Evolutionary conservation across 2,797 vertebrate genomes (phyloP).

Genomic region (Malacoraja senta): DNA sequence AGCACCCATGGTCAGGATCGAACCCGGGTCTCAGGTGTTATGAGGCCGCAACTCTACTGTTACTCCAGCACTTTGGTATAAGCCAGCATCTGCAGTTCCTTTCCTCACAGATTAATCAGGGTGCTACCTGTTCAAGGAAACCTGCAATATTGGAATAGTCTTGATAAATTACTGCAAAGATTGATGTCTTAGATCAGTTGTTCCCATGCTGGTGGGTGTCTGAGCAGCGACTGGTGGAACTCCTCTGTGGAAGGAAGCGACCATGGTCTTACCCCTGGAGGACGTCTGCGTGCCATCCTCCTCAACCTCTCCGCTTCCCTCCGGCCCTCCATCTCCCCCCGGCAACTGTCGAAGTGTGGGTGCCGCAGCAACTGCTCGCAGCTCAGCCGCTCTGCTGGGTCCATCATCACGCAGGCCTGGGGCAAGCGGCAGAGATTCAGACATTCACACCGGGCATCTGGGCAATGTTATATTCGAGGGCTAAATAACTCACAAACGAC

Average conservation of each 20-base stretch:
- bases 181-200: too few species aligned
- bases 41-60: too few species aligned
- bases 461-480: too few species aligned
- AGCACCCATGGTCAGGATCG: too few species aligned
- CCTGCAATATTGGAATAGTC: too few species aligned
- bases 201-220: neutral
- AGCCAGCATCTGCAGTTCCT: too few species aligned
- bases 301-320: neutral
- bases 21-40: too few species aligned
- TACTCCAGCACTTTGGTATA: too few species aligned
- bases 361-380: slow-evolving; percentile 20
- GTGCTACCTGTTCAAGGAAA: too few species aligned
- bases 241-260: neutral
- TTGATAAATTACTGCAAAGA: too few species aligned
- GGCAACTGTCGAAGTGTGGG: neutral
- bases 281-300: neutral
- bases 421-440: neutral
- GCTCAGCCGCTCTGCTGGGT: neutral
- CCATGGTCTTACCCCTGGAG: neutral
- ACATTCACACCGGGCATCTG: neutral
- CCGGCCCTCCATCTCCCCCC: neutral
- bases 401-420: slow-evolving; percentile 18
- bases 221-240: neutral
- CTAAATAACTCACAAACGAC: too few species aligned
- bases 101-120: too few species aligned